These are phyloP conservation scores for Nysson spinosus DNA, from an alignment of 2,888 invertebrate genomes.

Conservation along the genomic window DNA sequence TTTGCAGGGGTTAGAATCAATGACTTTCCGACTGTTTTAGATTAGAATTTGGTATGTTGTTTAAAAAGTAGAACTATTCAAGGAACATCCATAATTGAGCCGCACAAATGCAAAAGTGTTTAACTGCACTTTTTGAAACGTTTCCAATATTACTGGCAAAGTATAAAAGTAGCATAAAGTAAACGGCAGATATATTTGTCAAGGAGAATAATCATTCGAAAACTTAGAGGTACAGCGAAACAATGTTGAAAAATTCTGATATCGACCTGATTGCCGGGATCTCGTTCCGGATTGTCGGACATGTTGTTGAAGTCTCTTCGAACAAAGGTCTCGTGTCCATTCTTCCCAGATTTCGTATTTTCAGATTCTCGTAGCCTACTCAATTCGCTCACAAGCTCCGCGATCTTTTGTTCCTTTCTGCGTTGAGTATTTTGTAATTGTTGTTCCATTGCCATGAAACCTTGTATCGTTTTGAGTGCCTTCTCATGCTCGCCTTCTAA, in stretches of 20 bases:
- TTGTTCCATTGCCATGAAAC: slow-evolving; percentile 80
- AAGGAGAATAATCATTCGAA: too few relatives aligned
- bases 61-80: too few relatives aligned
- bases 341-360: slow-evolving; percentile 31
- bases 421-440: slow-evolving; percentile 78
- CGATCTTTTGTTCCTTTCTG: slow-evolving; percentile 68
- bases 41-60: too few relatives aligned
- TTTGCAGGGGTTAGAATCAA: too few relatives aligned
- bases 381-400: slow-evolving; percentile 65
- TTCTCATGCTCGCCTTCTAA: slow-evolving; percentile 80
- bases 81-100: too few relatives aligned
- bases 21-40: too few relatives aligned
- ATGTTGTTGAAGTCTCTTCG: slow-evolving; percentile 61
- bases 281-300: slow-evolving; percentile 66
- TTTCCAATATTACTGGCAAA: too few relatives aligned
- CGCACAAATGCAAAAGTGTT: too few relatives aligned
- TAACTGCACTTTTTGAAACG: too few relatives aligned
- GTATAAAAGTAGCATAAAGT: too few relatives aligned
- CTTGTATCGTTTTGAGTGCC: slow-evolving; percentile 81
- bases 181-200: too few relatives aligned
- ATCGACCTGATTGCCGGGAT: slow-evolving; percentile 71
- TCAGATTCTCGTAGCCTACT: slow-evolving; percentile 48
- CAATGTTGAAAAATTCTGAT: slow-evolving; percentile 46
- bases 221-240: slow-evolving; percentile 34
- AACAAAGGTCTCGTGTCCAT: slow-evolving; percentile 37